Evolutionary conservation across 1,140 invertebrate species (phyloP).

Genomic region (Lepidurus apus): DNA sequence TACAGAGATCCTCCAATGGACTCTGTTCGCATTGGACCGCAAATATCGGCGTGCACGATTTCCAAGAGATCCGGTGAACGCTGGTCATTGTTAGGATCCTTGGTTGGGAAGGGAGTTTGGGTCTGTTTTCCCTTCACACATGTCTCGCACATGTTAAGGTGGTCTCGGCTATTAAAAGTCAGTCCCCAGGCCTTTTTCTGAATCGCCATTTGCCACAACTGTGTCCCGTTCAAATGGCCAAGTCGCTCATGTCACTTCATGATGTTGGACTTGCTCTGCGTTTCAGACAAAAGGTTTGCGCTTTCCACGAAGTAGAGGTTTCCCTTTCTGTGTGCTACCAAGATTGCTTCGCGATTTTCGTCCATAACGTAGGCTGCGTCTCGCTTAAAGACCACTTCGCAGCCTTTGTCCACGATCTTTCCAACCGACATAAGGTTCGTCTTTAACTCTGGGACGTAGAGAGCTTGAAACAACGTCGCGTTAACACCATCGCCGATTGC

Average conservation of each 20-base stretch:
- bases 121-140: not conserved
- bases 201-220: not conserved
- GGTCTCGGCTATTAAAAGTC: not conserved
- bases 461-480: too few relatives aligned
- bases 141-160: not conserved
- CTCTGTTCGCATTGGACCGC: constrained; percentile 23
- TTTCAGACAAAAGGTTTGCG: too few relatives aligned
- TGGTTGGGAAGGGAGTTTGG: not conserved
- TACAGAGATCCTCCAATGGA: constrained; percentile 25
- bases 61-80: not conserved
- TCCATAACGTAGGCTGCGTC: too few relatives aligned
- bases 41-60: constrained; percentile 28
- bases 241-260: not conserved
- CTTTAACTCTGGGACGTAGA: too few relatives aligned
- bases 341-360: too few relatives aligned
- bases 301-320: too few relatives aligned
- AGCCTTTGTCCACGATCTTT: too few relatives aligned
- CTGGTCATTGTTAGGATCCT: not conserved
- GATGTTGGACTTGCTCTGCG: too few relatives aligned
- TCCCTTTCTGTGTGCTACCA: too few relatives aligned
- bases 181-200: not conserved
- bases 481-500: too few relatives aligned
- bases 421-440: too few relatives aligned
- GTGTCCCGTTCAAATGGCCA: constrained; percentile 17
- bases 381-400: too few relatives aligned